Percentiles rank a stretch among this genome's conserved stretches.
Evolutionary conservation across 2,113 vertebrate genomes (phyloP).

Genomic region (Mobula birostris): DNA sequence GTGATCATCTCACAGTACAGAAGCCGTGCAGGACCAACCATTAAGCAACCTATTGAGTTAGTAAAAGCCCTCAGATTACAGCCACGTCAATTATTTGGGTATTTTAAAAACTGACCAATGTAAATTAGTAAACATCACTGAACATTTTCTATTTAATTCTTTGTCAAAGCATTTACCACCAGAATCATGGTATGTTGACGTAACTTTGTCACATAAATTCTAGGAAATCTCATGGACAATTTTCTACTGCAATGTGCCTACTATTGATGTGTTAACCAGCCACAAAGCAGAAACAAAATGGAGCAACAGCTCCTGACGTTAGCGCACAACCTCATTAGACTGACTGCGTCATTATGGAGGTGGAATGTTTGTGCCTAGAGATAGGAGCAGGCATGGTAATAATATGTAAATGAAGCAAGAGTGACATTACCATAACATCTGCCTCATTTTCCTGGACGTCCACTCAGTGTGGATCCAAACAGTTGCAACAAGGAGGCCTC

Average conservation of each 20-base stretch:
- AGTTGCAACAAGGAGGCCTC: not conserved
- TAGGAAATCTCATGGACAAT: not conserved
- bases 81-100: not conserved
- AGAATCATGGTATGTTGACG: not conserved
- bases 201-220: not conserved
- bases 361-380: not conserved
- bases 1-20: not conserved
- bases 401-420: not conserved
- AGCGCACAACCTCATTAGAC: not conserved
- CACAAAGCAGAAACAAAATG: not conserved
- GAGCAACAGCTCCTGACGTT: too few relatives aligned
- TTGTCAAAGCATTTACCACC: not conserved
- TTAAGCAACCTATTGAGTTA: not conserved
- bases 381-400: not conserved
- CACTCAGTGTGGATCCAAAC: not conserved
- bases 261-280: not conserved
- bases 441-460: not conserved
- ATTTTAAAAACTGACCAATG: not conserved
- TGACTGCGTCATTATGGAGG: not conserved
- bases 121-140: not conserved
- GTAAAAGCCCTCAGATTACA: not conserved
- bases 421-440: not conserved
- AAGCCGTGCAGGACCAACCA: not conserved
- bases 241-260: not conserved
- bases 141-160: not conserved